Evolutionary conservation across 1,140 invertebrate species (phyloP).

Genomic region (Cardiocondyla obscurior): DNA sequence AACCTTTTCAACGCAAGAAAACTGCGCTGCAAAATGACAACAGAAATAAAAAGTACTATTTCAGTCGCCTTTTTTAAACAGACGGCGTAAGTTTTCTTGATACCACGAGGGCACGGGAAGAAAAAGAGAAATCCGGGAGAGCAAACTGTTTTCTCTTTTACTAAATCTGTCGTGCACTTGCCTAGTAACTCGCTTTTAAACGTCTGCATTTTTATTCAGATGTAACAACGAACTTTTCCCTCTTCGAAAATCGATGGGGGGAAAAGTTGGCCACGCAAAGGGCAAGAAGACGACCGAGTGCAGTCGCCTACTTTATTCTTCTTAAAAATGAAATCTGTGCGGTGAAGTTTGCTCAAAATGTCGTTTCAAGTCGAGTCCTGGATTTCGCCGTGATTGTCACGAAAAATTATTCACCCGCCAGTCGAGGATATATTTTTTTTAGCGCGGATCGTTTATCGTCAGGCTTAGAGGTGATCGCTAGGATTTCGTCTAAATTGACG

Average conservation of each 20-base stretch:
- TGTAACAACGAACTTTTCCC: slow-evolving; percentile 37
- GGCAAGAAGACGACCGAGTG: background rate
- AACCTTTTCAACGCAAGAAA: background rate
- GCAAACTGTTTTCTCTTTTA: slow-evolving; percentile 15
- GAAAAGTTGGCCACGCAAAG: slow-evolving; percentile 27
- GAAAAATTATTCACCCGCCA: background rate
- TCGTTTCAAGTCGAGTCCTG: background rate
- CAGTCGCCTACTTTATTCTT: background rate
- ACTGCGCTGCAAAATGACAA: background rate
- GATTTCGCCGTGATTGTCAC: background rate
- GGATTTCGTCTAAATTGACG: slow-evolving; percentile 10
- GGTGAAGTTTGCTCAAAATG: slow-evolving; percentile 18
- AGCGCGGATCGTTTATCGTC: background rate
- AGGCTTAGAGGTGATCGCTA: background rate
- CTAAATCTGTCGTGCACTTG: slow-evolving; percentile 6
- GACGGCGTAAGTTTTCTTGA: background rate
- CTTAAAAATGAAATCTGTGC: slow-evolving; percentile 19
- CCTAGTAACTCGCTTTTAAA: slow-evolving; percentile 40
- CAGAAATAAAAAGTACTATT: background rate
- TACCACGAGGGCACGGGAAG: background rate
- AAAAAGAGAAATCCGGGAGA: slow-evolving; percentile 6
- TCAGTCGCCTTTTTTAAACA: background rate
- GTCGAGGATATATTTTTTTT: background rate
- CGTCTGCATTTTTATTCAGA: slow-evolving; percentile 49
- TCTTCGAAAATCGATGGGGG: slow-evolving; percentile 38